phyloP scores from a whole-genome alignment of 2,113 vertebrate species.

The Anhinga rufa region DNA sequence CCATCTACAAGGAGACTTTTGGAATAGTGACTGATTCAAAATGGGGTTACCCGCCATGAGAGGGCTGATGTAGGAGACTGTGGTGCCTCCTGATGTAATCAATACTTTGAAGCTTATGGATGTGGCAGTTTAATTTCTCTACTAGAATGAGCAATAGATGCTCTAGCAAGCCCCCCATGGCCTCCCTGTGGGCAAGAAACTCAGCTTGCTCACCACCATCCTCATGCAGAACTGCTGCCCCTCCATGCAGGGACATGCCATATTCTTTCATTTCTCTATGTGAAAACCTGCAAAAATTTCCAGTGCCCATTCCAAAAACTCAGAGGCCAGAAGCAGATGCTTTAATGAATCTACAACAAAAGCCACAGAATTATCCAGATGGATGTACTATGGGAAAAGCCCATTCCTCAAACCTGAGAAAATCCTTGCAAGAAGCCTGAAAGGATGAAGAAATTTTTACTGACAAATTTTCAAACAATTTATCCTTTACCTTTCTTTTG shows the following conservation, averaged over 20 bases:
- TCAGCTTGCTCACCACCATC: background rate
- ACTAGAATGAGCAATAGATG: conserved; percentile 9
- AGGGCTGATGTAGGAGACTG: background rate
- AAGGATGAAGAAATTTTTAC: background rate
- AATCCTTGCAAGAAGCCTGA: background rate
- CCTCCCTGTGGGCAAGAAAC: background rate
- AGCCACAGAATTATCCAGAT: background rate
- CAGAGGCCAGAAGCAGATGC: background rate
- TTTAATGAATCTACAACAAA: background rate
- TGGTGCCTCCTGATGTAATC: background rate
- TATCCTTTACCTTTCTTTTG: background rate
- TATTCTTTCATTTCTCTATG: background rate
- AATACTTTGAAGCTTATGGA: background rate
- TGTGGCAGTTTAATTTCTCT: conserved; percentile 1
- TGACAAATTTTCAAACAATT: background rate
- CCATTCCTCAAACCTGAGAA: background rate
- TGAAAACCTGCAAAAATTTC: background rate
- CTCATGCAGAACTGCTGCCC: background rate
- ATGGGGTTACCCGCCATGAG: background rate
- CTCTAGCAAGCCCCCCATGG: background rate
- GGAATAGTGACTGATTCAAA: background rate
- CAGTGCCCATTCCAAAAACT: background rate
- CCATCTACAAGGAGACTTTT: background rate
- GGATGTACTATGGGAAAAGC: background rate
- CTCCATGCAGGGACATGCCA: background rate